A percentile compares a stretch with the other conserved stretches of the same genome.
Conservation (phyloP, 2,797 vertebrate genomes). For the Myripristis jacobus region DNA sequence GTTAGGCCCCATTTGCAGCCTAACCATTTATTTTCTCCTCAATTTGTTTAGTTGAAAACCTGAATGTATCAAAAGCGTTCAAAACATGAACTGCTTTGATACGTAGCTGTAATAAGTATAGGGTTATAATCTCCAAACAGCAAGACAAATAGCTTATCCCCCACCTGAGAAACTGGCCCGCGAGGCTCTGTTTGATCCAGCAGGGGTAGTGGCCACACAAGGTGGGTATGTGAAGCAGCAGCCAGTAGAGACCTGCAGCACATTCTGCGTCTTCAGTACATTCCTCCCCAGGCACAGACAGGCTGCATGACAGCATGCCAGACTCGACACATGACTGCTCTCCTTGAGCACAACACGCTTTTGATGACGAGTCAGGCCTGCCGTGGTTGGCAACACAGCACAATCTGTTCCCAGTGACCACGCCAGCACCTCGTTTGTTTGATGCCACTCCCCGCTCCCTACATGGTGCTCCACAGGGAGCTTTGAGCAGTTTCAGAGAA, state of each 20-base stretch:
- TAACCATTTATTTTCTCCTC: constrained; percentile 36
- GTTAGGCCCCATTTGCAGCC: constrained; percentile 13
- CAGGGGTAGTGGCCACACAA: background rate
- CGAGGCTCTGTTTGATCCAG: background rate
- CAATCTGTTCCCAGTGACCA: constrained; percentile 42
- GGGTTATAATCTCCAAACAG: constrained; percentile 5
- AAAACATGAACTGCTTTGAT: constrained; percentile 6
- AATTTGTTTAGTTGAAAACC: constrained; percentile 25
- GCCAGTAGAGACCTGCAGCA: constrained; percentile 46
- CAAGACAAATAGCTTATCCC: background rate
- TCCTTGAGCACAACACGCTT: constrained; percentile 11
- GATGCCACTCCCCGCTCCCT: background rate
- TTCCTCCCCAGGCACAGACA: constrained; percentile 56
- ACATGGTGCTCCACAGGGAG: background rate
- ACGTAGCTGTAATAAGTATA: constrained; percentile 11
- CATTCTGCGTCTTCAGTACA: constrained; percentile 34
- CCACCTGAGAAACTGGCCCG: constrained; percentile 11
- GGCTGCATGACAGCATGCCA: constrained; percentile 50
- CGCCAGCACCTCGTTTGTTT: constrained; percentile 25
- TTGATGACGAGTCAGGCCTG: constrained; percentile 13
- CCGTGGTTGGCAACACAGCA: constrained; percentile 33
- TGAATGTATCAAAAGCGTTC: background rate
- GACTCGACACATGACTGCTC: constrained; percentile 48
- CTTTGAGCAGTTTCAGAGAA: background rate
- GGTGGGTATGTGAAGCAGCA: background rate